A percentile compares a stretch with the other conserved stretches of the same genome.
phyloP scores from a whole-genome alignment of 2,797 vertebrate species.

The Lindbergichthys nudifrons region DNA sequence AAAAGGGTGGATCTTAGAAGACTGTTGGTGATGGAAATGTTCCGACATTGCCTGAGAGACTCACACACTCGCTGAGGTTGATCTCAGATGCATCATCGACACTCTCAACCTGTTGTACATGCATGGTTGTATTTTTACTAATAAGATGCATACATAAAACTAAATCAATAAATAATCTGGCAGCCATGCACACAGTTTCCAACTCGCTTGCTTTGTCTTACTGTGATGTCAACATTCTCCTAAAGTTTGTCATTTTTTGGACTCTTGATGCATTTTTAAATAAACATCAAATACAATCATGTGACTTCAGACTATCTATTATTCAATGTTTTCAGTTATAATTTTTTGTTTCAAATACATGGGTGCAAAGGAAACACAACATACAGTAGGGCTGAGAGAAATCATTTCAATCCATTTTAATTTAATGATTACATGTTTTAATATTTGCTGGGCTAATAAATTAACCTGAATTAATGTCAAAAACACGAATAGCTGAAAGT shows the following conservation, averaged over 20 bases:
- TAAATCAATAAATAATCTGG: neutral
- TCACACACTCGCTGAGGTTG: constrained; percentile 2
- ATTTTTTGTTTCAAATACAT: neutral
- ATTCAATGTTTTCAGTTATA: neutral
- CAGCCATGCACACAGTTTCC: neutral
- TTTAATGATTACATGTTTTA: neutral
- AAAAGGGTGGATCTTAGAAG: constrained; percentile 43
- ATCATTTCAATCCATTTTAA: neutral
- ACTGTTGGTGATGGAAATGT: constrained; percentile 50
- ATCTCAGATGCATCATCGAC: constrained; percentile 15
- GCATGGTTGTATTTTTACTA: constrained; percentile 1
- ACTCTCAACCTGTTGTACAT: neutral
- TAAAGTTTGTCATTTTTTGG: neutral
- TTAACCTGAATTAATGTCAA: neutral
- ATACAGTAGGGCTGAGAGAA: neutral
- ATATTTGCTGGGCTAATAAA: neutral
- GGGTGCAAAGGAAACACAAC: neutral
- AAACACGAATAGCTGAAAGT: neutral
- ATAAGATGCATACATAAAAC: neutral
- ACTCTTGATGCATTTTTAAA: neutral
- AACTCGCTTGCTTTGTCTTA: neutral
- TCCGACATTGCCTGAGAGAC: constrained; percentile 12
- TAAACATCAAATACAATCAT: neutral
- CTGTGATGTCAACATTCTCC: neutral
- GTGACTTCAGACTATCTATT: neutral